These are phyloP conservation scores for Vireo altiloquus DNA, from an alignment of 2,113 vertebrate species.

Conservation along the genomic window DNA sequence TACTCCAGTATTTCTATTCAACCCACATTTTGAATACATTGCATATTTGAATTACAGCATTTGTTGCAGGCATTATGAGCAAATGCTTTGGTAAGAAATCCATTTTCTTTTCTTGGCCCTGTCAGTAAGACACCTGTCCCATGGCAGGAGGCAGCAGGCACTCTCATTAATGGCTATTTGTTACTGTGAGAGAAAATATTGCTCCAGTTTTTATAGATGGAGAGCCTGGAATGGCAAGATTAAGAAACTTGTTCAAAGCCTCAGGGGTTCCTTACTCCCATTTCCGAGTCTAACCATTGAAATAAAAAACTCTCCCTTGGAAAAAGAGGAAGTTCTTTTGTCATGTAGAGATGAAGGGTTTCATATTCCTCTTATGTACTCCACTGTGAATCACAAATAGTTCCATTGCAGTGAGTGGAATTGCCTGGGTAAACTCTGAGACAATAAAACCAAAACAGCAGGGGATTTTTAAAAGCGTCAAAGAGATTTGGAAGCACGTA, in stretches of 20 bases:
- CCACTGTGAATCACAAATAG: conserved; percentile 2
- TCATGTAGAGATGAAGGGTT: conserved; percentile 18
- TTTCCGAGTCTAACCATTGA: background rate
- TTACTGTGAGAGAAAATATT: background rate
- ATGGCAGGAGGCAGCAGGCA: background rate
- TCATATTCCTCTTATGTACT: conserved; percentile 21
- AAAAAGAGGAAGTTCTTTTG: conserved; percentile 21
- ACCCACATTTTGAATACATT: background rate
- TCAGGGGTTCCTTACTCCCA: background rate
- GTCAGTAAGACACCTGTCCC: background rate
- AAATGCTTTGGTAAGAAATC: background rate
- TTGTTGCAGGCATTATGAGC: background rate
- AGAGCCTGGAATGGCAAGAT: conserved; percentile 14
- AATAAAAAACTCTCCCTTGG: background rate
- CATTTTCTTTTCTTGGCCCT: background rate
- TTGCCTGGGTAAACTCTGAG: background rate
- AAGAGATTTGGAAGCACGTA: background rate
- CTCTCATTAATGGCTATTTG: background rate
- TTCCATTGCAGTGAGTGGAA: background rate
- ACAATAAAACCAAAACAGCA: background rate
- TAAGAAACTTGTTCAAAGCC: conserved; percentile 28
- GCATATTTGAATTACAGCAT: background rate
- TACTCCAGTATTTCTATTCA: background rate
- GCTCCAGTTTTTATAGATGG: background rate
- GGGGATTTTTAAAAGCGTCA: background rate